Percentiles rank a stretch among this genome's conserved stretches.
phyloP scores from a whole-genome alignment of 2,888 invertebrate species.

The Drosophila mettleri region DNA sequence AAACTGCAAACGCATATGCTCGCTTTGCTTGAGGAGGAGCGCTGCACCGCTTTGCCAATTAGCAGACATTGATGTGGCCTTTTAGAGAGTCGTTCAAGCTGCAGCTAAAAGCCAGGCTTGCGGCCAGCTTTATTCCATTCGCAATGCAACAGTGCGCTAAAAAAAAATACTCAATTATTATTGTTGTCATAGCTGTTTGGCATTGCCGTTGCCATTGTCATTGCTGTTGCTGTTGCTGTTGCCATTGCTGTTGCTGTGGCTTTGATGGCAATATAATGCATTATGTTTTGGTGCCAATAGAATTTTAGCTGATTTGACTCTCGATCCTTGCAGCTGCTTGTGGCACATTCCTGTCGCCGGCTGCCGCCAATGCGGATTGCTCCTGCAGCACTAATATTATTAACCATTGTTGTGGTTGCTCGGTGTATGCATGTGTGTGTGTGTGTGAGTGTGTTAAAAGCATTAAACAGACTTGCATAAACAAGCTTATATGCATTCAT shows the following conservation, averaged over 20 bases:
- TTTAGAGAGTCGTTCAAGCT: constrained; percentile 16
- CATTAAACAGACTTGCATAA: background rate
- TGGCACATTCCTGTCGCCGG: background rate
- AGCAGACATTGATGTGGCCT: constrained; percentile 62
- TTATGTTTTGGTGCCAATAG: constrained; percentile 8
- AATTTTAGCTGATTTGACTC: constrained; percentile 5
- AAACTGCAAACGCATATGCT: background rate
- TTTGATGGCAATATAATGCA: constrained; percentile 15
- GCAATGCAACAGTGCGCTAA: constrained; percentile 1
- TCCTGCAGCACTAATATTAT: constrained; percentile 11
- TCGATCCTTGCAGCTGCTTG: background rate
- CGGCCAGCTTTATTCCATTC: constrained; percentile 21
- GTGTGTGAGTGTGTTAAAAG: constrained; percentile 4
- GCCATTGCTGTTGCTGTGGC: background rate
- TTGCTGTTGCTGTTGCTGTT: background rate
- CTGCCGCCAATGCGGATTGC: too few species aligned
- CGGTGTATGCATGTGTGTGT: background rate
- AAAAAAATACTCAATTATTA: constrained; percentile 10
- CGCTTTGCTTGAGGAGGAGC: background rate
- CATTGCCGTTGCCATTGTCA: constrained; percentile 5
- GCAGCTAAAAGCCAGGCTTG: constrained; percentile 5
- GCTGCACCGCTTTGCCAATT: constrained; percentile 63
- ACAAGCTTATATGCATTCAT: background rate
- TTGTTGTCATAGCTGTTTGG: constrained; percentile 13
- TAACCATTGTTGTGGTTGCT: constrained; percentile 10